These are phyloP conservation scores for Ciona savignyi DNA, from an alignment of 23 tunicate genomes.

Conservation along the genomic window DNA sequence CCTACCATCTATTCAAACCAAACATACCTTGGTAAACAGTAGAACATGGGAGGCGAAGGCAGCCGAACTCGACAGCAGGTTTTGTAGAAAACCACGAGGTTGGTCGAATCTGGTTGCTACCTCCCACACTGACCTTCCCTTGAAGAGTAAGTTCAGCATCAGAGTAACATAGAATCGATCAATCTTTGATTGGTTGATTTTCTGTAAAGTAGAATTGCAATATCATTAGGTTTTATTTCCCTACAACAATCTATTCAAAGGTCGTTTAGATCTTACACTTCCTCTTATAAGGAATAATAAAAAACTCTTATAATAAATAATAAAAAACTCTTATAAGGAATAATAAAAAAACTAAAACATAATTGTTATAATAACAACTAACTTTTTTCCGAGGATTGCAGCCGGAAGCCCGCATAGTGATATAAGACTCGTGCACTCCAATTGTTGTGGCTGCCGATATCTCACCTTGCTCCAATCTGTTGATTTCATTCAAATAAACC, in stretches of 20 bases:
- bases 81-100: constrained; percentile 80
- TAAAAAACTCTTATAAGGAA: no score
- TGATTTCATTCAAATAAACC: constrained; percentile 52
- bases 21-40: constrained; percentile 69
- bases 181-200: constrained; percentile 33
- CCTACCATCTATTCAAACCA: no score
- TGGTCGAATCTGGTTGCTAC: constrained; percentile 60
- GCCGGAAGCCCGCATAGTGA: constrained; percentile 59
- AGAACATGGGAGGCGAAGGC: constrained; percentile 75
- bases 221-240: no score
- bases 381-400: constrained; percentile 27
- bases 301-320: no score
- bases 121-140: constrained; percentile 79
- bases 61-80: constrained; percentile 44
- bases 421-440: constrained; percentile 66
- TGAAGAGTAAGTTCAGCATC: constrained; percentile 76
- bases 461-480: constrained; percentile 33
- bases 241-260: no score
- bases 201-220: constrained; percentile 13
- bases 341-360: no score
- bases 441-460: constrained; percentile 40
- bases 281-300: no score
- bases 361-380: background rate
- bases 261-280: no score
- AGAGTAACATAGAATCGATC: constrained; percentile 71